phyloP scores from a whole-genome alignment of 2,797 vertebrate species.

The Mus spretus region DNA sequence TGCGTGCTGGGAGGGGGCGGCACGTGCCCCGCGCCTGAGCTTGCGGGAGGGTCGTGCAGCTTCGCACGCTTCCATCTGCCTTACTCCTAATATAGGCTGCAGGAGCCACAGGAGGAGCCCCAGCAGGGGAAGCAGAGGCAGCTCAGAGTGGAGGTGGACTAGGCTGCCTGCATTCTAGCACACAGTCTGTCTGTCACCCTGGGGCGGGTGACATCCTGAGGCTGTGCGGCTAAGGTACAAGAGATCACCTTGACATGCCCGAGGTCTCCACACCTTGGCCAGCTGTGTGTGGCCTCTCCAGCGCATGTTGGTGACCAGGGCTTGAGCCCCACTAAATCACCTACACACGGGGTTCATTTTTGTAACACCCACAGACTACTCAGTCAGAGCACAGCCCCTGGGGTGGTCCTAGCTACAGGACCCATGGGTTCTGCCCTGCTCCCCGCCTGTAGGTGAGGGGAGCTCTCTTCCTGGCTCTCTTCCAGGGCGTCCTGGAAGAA shows the following conservation, averaged over 20 bases:
- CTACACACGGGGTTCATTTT: neutral
- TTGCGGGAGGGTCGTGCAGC: constrained; percentile 21
- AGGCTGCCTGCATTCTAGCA: constrained; percentile 57
- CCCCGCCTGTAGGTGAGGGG: neutral
- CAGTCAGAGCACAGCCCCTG: neutral
- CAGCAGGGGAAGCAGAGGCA: constrained; percentile 72
- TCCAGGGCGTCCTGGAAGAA: neutral
- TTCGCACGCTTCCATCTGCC: constrained; percentile 80
- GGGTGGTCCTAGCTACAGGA: neutral
- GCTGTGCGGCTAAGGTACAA: neutral
- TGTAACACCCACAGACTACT: neutral
- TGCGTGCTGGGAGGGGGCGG: neutral
- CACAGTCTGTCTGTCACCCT: constrained; percentile 77
- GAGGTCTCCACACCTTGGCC: neutral
- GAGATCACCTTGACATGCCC: neutral
- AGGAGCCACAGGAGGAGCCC: neutral
- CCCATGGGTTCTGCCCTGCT: neutral
- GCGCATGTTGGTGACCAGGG: too few species aligned
- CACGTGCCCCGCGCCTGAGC: neutral
- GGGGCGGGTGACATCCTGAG: constrained; percentile 62
- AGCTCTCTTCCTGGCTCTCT: neutral
- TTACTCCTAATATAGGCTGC: constrained; percentile 73
- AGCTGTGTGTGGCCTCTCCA: neutral
- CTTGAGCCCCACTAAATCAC: neutral
- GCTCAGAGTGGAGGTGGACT: constrained; percentile 56